Percentiles rank a stretch among this genome's conserved stretches.
Conservation (phyloP, 2,888 invertebrate genomes). For the Osmoderma eremita region DNA sequence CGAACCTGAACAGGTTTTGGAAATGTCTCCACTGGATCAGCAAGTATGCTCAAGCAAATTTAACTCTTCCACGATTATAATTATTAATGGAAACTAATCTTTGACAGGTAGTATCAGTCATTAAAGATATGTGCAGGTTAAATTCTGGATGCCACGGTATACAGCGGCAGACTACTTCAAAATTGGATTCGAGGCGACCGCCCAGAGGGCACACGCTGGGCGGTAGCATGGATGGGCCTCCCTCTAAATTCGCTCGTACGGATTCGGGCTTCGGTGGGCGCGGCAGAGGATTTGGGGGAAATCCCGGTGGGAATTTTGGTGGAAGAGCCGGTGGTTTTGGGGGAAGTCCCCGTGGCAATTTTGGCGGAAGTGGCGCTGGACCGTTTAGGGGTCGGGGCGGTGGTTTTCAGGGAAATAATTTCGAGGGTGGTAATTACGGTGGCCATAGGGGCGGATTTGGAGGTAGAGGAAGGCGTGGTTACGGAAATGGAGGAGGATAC, state of each 20-base stretch:
- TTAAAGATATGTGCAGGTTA: conserved; percentile 79
- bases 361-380: conserved; percentile 35
- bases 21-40: conserved; percentile 71
- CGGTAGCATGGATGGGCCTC: conserved; percentile 56
- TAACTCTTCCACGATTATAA: not conserved
- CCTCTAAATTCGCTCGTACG: conserved; percentile 63
- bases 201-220: conserved; percentile 63
- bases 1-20: conserved; percentile 80
- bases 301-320: conserved; percentile 47
- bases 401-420: conserved; percentile 38
- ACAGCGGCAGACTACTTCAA: conserved; percentile 66
- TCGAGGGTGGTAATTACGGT: conserved; percentile 24
- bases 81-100: conserved; percentile 12
- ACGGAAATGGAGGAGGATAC: not conserved
- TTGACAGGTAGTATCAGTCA: conserved; percentile 72
- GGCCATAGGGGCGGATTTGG: conserved; percentile 32
- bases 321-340: conserved; percentile 44
- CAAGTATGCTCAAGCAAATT: conserved; percentile 65
- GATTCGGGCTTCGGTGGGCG: conserved; percentile 52
- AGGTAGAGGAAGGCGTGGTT: conserved; percentile 29
- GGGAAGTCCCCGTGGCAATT: conserved; percentile 42
- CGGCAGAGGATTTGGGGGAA: conserved; percentile 48
- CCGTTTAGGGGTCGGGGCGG: conserved; percentile 23
- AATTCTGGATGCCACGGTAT: conserved; percentile 80
- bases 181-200: conserved; percentile 67